Evolutionary conservation across 2,797 vertebrate species (phyloP).

Genomic region (Falco novaeseelandiae): DNA sequence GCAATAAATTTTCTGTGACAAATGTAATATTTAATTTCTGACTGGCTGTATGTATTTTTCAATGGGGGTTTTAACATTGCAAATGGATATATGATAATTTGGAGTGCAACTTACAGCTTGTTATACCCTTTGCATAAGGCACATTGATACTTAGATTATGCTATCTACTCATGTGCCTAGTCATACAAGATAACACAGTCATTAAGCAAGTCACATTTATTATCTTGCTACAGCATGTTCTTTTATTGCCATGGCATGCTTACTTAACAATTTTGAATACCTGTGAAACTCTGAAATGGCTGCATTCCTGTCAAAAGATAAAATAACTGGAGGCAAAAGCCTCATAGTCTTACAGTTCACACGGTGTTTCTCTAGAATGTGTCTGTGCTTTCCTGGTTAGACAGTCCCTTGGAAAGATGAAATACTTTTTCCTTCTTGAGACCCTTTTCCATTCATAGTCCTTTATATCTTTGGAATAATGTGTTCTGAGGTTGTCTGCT

Average conservation of each 20-base stretch:
- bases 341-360: not conserved
- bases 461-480: not conserved
- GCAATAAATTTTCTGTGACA: not conserved
- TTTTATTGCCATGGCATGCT: not conserved
- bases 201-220: slow-evolving; percentile 24
- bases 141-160: not conserved
- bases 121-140: not conserved
- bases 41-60: not conserved
- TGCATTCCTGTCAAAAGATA: not conserved
- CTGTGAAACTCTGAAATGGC: slow-evolving; percentile 15
- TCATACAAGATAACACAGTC: not conserved
- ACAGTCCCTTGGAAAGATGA: not conserved
- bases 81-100: not conserved
- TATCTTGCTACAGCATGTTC: not conserved
- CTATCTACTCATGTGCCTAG: not conserved
- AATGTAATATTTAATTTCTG: not conserved
- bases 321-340: not conserved
- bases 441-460: not conserved
- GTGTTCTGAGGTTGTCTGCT: not conserved
- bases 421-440: not conserved
- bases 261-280: not conserved
- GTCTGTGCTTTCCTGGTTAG: not conserved
- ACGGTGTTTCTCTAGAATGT: not conserved
- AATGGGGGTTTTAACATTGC: not conserved
- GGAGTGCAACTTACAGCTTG: not conserved